These are phyloP conservation scores for Hemibagrus guttatus DNA, from an alignment of 2,797 vertebrate genomes.

Conservation along the genomic window DNA sequence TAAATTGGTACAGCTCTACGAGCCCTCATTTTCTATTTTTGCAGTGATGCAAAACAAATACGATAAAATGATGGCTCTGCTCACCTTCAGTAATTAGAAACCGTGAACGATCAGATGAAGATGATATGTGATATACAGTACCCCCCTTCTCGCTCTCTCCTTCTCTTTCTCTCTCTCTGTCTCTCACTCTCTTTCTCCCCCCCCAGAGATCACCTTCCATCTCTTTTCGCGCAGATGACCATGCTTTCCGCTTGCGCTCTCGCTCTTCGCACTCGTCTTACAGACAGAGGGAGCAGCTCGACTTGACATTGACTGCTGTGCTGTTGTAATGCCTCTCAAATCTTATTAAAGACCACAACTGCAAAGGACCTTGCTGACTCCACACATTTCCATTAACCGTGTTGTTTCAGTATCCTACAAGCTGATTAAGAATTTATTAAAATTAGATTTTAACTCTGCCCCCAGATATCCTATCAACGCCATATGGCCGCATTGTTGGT, in stretches of 20 bases:
- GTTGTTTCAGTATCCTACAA: conserved; percentile 77
- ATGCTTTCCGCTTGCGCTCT: conserved; percentile 75
- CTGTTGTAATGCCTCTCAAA: conserved; percentile 84
- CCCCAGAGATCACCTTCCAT: conserved; percentile 84
- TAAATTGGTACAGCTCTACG: conserved; percentile 97
- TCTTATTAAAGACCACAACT: conserved; percentile 84
- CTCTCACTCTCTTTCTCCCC: conserved; percentile 63
- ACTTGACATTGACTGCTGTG: conserved; percentile 82
- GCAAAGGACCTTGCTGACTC: conserved; percentile 84
- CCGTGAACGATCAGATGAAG: conserved; percentile 96
- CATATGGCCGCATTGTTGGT: conserved; percentile 70
- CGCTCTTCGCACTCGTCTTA: conserved; percentile 75
- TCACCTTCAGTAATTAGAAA: conserved; percentile 99
- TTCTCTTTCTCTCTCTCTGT: conserved; percentile 13
- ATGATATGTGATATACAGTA: conserved; percentile 84
- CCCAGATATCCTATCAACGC: conserved; percentile 70
- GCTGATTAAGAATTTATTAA: conserved; percentile 84
- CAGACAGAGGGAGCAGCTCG: conserved; percentile 79
- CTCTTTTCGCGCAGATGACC: conserved; percentile 82
- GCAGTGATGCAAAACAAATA: conserved; percentile 99
- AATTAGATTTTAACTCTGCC: conserved; percentile 80
- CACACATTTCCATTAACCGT: conserved; percentile 79
- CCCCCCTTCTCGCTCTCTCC: conserved; percentile 56
- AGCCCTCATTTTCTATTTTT: conserved; percentile 99
- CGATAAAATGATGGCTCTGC: conserved; percentile 99